Base-by-base conservation (phyloP, 1,140 invertebrate genomes). In the Sycobia sp. region DNA sequence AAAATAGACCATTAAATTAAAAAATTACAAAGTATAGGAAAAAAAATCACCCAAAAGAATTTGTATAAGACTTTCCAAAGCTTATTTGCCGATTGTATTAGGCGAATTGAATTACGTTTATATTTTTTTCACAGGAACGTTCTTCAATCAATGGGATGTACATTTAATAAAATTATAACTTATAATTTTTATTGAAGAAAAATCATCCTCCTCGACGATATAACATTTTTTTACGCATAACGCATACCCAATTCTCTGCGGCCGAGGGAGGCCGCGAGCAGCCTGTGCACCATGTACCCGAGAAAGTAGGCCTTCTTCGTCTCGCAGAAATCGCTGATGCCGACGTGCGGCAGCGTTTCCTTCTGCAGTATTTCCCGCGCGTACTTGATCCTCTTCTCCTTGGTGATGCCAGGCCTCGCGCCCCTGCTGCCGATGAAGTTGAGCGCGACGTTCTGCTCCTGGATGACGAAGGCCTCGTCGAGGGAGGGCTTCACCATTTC, bases 401-500 rank as follows among this genome's bases (percentile, higher is more conserved):
- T 96, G 0, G 95, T 97, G 0, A 99, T 96, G 82, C 97, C 97
- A 25, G 97, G 95, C 51, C 91, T 84, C 20, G 94, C 95, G 62
- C 96, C 96, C 81, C 97, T 87, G 13, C 95, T 88, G 60, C 97
- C 97, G 73, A 99, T 99, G 69, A 99, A 99, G 80, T 98, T 98
- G 5, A 98, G 81, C 7, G 97, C 97, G 5, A 99, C 94, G 84
- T 94, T 95, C 79, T 99, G 96, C 79, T 99, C 96, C 84, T 98
- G 96, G 69, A 99, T 96, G 0, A 98, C 96, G 83, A 99, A 99
- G 47, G 97, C 97, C 85, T 99, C 97, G 83, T 99, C 97, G 25
- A 99, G 82, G 1, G 96, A 98, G 4, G 97, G 96, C 81, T 99
- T 99, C 0, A 93, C 95, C 95, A 99, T 97, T 87, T 99, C 97